phyloP scores from a whole-genome alignment of 2,113 vertebrate genomes.

The Ophiodon elongatus region DNA sequence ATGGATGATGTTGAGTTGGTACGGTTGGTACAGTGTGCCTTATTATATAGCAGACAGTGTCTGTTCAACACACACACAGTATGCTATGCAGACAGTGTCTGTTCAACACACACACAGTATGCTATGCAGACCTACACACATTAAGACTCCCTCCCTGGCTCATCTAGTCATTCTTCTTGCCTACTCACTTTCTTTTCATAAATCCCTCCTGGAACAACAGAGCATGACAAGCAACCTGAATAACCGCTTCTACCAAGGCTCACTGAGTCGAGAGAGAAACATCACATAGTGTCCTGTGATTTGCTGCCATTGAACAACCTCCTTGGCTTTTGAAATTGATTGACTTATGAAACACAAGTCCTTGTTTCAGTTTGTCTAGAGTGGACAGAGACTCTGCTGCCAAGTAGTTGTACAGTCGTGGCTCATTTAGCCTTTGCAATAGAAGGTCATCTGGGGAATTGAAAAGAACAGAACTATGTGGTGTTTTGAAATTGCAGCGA shows the following conservation, averaged over 20 bases:
- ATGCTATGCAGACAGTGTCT: conserved; percentile 7
- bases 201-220: conserved; percentile 22
- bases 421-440: conserved; percentile 29
- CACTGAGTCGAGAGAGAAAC: conserved; percentile 20
- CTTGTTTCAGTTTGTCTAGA: conserved; percentile 45
- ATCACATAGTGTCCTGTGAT: conserved; percentile 7
- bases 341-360: conserved; percentile 45
- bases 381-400: conserved; percentile 21
- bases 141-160: background rate
- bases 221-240: conserved; percentile 39
- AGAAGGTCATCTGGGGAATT: conserved; percentile 41
- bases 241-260: conserved; percentile 12
- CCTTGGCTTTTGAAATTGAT: conserved; percentile 49
- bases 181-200: conserved; percentile 33
- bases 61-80: background rate
- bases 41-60: conserved; percentile 1
- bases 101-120: background rate
- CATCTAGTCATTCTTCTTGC: conserved; percentile 16
- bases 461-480: conserved; percentile 28
- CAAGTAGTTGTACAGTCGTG: conserved; percentile 22
- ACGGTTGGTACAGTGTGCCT: background rate
- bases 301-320: conserved; percentile 43
- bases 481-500: conserved; percentile 31
- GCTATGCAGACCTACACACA: conserved; percentile 1
- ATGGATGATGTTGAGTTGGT: background rate